These are phyloP conservation scores for Anneissia japonica DNA, from an alignment of 35 echinoderm and acorn worm species.

Conservation along the genomic window DNA sequence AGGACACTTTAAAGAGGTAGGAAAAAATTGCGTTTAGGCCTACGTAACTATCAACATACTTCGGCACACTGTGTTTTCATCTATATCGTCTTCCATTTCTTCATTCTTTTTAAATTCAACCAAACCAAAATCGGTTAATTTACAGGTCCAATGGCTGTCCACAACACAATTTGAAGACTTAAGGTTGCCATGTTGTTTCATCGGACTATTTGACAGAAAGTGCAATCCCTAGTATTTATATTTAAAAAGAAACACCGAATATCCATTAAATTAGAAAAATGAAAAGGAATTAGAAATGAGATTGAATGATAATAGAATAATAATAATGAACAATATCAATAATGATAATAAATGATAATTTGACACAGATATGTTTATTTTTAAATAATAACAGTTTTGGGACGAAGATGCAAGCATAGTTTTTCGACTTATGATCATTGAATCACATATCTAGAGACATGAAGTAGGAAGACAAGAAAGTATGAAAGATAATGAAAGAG, in stretches of 20 bases:
- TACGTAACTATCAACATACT: too few species aligned
- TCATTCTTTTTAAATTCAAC: constrained; percentile 8
- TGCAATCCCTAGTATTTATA: constrained; percentile 30
- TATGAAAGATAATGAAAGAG: too few species aligned
- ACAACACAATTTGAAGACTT: constrained; percentile 54
- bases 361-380: too few species aligned
- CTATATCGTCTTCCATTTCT: background rate
- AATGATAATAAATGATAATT: too few species aligned
- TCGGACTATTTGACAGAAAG: constrained; percentile 29
- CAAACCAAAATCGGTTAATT: constrained; percentile 40
- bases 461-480: too few species aligned
- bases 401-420: background rate
- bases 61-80: background rate
- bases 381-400: background rate
- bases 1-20: too few species aligned
- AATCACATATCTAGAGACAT: background rate
- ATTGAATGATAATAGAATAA: too few species aligned
- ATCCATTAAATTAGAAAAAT: too few species aligned
- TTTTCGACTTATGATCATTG: background rate
- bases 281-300: too few species aligned
- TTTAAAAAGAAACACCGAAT: too few species aligned
- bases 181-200: constrained; percentile 43
- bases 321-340: too few species aligned
- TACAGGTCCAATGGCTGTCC: constrained; percentile 42
- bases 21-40: too few species aligned